These are phyloP conservation scores for Parasteatoda lunata DNA, from an alignment of 2,888 invertebrate species.

Conservation along the genomic window DNA sequence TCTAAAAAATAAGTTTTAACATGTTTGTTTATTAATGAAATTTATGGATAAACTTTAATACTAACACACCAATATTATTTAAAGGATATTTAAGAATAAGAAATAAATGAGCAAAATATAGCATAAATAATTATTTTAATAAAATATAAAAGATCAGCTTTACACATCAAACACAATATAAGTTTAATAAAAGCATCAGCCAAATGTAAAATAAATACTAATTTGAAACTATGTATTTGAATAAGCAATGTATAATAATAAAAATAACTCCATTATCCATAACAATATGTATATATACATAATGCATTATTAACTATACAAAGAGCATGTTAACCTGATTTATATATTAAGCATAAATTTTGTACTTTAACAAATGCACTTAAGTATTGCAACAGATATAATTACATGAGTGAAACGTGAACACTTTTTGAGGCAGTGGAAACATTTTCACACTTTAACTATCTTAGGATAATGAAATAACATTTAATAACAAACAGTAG, in stretches of 20 bases:
- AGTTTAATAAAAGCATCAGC: too few relatives aligned
- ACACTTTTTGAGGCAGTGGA: conserved; percentile 58
- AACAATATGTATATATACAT: conserved; percentile 3
- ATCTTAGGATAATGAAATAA: neutral
- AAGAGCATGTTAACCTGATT: neutral
- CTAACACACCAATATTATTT: too few relatives aligned
- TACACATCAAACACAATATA: too few relatives aligned
- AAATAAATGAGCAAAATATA: neutral
- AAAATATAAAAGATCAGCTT: too few relatives aligned
- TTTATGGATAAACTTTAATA: too few relatives aligned
- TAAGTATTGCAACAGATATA: neutral
- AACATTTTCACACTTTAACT: neutral
- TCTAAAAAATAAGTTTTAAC: too few relatives aligned
- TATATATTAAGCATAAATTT: conserved; percentile 28
- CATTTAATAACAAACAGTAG: too few relatives aligned
- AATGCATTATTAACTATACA: neutral
- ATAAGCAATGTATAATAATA: neutral
- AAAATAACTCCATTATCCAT: neutral
- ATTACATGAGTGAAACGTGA: conserved; percentile 24
- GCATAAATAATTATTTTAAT: neutral
- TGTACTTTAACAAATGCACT: conserved; percentile 33
- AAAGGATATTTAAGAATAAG: neutral
- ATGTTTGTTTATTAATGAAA: too few relatives aligned
- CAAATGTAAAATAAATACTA: too few relatives aligned
- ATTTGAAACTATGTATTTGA: too few relatives aligned